These are phyloP conservation scores for Anagrus nilaparvatae DNA, from an alignment of 1,140 invertebrate genomes.

Conservation along the genomic window DNA sequence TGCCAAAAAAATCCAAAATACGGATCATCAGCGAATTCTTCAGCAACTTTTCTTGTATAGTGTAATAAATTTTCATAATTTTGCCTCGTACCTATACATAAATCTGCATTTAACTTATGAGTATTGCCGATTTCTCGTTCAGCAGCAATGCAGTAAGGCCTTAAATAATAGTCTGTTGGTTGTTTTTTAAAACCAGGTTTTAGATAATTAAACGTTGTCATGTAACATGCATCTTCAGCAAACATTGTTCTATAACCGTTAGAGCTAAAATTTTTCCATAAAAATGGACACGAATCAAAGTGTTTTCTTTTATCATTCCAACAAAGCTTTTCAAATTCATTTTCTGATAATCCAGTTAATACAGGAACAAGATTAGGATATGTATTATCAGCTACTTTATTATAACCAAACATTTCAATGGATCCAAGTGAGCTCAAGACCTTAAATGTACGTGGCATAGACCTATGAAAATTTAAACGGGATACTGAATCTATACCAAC, in stretches of 20 bases:
- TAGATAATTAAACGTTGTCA: constrained; percentile 48
- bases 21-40: constrained; percentile 37
- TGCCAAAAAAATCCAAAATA: constrained; percentile 45
- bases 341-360: constrained; percentile 52
- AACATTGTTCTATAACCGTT: constrained; percentile 46
- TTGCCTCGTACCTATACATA: constrained; percentile 43
- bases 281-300: constrained; percentile 50
- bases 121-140: constrained; percentile 42
- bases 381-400: constrained; percentile 75
- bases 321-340: constrained; percentile 52
- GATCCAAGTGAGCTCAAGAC: constrained; percentile 52
- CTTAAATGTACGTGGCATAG: constrained; percentile 61
- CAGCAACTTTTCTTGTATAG: constrained; percentile 41
- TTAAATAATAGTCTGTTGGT: constrained; percentile 50
- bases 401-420: constrained; percentile 66
- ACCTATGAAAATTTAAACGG: constrained; percentile 70
- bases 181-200: constrained; percentile 44
- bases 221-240: constrained; percentile 46
- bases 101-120: constrained; percentile 39
- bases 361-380: constrained; percentile 71
- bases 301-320: constrained; percentile 37
- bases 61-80: constrained; percentile 37
- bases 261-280: constrained; percentile 47
- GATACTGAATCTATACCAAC: constrained; percentile 83
- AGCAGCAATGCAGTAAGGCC: constrained; percentile 39